Evolutionary conservation across 2,888 invertebrate genomes (phyloP), one percentile per base, ranked within the genome.

Genomic region (Cepaea hortensis): DNA sequence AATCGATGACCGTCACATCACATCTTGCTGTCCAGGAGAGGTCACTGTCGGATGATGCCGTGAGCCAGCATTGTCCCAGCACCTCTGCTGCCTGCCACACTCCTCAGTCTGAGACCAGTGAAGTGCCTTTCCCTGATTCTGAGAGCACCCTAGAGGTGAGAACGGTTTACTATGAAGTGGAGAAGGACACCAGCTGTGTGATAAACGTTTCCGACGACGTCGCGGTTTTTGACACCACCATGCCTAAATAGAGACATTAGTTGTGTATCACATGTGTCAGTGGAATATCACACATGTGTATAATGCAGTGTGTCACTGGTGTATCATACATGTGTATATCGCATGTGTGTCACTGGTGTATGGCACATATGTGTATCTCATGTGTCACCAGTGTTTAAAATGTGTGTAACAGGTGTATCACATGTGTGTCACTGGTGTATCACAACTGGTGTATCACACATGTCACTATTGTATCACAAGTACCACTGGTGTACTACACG

Each of bases 11-110:
- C 35, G 90, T 90, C 80, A 88, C 90, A 23, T 92, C 92, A 35
- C 93, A 93, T 83, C 89, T 93, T 20, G 93, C 93, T 72, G 91
- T 93, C 86, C 93, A 92, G 86, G 93, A 93, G 85, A 88, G 90
- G 61, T 92, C 93, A 13, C 92, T 93, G 5, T 92, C 93, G 72
- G 93, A 93, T 81, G 89, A 88, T 72, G 88, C 82, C 11, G 77
- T 86, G 11, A 82, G 86, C 46, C 23, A 55, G 55, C 81, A 88
- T 15, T 76, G 77, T 46, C 81, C 65, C 9, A 72, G 73, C 46
- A 73, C 85, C n/a, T 84, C 84, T 5, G 84, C 84, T 20, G 72
- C 79, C 20, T 65, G 23, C n/a, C 76, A 84, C 46, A 84, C 84
- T 46, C 84, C 84, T 65, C 75, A 84, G 65, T 85, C 85, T 18